Evolutionary conservation across 2,797 vertebrate genomes (phyloP).

Genomic region (Choloepus didactylus): DNA sequence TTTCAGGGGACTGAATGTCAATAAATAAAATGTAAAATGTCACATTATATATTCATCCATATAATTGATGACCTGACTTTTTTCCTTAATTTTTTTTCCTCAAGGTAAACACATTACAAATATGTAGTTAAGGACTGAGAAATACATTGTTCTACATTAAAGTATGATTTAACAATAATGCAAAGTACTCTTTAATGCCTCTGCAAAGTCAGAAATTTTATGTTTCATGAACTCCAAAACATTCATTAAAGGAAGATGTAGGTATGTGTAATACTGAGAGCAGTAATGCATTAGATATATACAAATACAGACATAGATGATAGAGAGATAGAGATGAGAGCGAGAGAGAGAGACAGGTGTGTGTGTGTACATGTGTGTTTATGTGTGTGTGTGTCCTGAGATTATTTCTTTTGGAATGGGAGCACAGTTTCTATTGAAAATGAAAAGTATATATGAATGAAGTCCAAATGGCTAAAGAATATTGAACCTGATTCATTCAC

Average conservation of each 20-base stretch:
- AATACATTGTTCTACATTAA: slow-evolving; percentile 7
- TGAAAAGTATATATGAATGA: background rate
- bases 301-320: background rate
- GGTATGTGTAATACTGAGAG: background rate
- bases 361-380: too few relatives aligned
- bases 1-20: slow-evolving; percentile 68
- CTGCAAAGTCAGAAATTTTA: slow-evolving; percentile 48
- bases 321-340: too few relatives aligned
- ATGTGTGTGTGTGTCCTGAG: background rate
- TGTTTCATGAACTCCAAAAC: slow-evolving; percentile 40
- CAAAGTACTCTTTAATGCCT: slow-evolving; percentile 46
- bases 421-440: slow-evolving; percentile 44
- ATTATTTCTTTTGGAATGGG: background rate
- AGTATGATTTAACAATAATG: slow-evolving; percentile 57
- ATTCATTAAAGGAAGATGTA: background rate
- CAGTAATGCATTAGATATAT: background rate
- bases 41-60: slow-evolving; percentile 62
- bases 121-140: background rate
- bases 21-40: slow-evolving; percentile 77
- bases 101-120: slow-evolving; percentile 60
- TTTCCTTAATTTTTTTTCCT: background rate
- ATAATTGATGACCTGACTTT: slow-evolving; percentile 48
- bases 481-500: background rate
- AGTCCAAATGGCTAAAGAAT: background rate
- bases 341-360: too few relatives aligned